phyloP scores from a whole-genome alignment of 2,113 vertebrate species.

The Talpa occidentalis region DNA sequence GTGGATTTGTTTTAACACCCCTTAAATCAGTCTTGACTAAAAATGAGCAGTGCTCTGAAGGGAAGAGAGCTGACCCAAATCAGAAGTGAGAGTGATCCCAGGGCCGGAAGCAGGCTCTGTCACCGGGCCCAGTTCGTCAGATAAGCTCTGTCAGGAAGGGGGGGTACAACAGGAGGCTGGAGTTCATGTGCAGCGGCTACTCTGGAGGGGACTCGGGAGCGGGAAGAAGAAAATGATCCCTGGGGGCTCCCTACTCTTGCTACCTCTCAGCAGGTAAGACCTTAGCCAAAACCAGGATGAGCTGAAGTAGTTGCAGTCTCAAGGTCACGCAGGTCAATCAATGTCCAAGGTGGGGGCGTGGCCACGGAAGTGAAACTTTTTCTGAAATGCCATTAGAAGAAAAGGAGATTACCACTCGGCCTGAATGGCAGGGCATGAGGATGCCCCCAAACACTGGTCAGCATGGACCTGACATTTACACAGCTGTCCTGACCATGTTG shows the following conservation, averaged over 20 bases:
- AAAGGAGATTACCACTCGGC: background rate
- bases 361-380: background rate
- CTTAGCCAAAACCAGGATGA: background rate
- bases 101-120: accelerated
- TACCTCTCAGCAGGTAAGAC: background rate
- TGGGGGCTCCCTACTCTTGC: background rate
- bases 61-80: background rate
- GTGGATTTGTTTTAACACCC: background rate
- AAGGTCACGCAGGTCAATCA: accelerated
- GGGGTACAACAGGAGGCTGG: background rate
- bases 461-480: background rate
- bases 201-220: background rate
- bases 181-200: background rate
- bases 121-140: accelerated
- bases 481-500: accelerated
- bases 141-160: accelerated
- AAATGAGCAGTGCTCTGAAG: background rate
- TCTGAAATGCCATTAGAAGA: background rate
- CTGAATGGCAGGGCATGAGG: background rate
- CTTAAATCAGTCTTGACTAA: background rate
- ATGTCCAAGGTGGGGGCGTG: background rate
- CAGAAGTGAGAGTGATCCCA: accelerated
- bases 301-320: background rate
- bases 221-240: background rate
- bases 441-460: background rate